Evolutionary conservation across 2,888 invertebrate species (phyloP).

Genomic region (Scaptomyza parva): DNA sequence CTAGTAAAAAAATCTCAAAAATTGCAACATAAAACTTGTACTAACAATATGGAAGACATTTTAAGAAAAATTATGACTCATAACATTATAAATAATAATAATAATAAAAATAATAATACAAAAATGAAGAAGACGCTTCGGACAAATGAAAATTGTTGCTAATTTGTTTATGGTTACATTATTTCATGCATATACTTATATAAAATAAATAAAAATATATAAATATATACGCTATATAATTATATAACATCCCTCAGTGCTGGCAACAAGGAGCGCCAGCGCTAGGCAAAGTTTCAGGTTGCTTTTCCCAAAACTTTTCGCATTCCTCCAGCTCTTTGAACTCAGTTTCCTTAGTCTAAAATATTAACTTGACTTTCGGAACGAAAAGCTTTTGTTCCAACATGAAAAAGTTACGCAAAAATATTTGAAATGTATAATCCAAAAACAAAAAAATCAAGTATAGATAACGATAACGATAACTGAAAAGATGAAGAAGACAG

Average conservation of each 20-base stretch:
- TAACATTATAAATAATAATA: conserved; percentile 55
- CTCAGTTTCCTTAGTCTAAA: conserved; percentile 71
- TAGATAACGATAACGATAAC: conserved; percentile 14
- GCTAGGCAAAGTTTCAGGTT: conserved; percentile 52
- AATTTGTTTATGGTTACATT: conserved; percentile 83
- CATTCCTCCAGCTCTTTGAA: conserved; percentile 75
- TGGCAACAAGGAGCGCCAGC: conserved; percentile 70
- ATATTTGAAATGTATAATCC: conserved; percentile 62
- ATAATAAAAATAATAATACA: conserved; percentile 48
- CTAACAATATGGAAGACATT: conserved; percentile 14
- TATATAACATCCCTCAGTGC: conserved; percentile 46
- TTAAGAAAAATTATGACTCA: conserved; percentile 47
- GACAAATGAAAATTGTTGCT: conserved; percentile 78
- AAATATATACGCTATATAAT: conserved; percentile 6
- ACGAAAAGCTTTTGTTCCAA: conserved; percentile 70
- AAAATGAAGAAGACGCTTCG: conserved; percentile 68
- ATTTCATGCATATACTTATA: conserved; percentile 76
- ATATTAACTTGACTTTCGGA: conserved; percentile 19
- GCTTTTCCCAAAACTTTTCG: conserved; percentile 61
- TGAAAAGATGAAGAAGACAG: conserved; percentile 20
- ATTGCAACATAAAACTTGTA: conserved; percentile 53
- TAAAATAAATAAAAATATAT: conserved; percentile 50
- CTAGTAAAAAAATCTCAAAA: conserved; percentile 54
- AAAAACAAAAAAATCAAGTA: conserved; percentile 27
- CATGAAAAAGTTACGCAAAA: conserved; percentile 43